Conservation (phyloP, 2,113 vertebrate species). For the Hippotragus niger region DNA sequence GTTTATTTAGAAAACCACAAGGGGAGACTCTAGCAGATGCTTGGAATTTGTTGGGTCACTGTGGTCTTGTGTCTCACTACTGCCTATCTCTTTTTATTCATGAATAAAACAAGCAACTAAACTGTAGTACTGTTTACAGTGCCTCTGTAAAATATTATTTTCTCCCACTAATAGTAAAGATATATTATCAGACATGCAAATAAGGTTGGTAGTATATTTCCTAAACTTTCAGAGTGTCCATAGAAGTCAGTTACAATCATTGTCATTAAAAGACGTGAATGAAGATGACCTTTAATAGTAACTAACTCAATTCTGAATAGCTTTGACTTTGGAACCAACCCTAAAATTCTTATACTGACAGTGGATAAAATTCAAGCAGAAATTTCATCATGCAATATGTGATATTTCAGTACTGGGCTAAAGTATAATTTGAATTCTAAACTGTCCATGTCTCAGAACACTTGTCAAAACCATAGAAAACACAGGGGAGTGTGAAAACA, state of each 20-base stretch:
- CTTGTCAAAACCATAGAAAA: background rate
- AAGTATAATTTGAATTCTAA: background rate
- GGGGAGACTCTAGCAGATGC: background rate
- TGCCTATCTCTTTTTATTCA: conserved; percentile 42
- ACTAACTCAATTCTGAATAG: background rate
- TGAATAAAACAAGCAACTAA: background rate
- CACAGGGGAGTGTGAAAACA: background rate
- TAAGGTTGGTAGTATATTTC: background rate
- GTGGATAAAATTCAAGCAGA: background rate
- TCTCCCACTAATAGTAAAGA: background rate
- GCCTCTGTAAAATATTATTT: background rate
- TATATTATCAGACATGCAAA: background rate
- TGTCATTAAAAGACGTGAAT: background rate
- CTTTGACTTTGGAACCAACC: background rate
- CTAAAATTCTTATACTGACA: background rate
- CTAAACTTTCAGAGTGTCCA: background rate
- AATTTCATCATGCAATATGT: background rate
- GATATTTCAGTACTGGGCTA: background rate
- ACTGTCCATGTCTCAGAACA: background rate
- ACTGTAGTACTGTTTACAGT: background rate
- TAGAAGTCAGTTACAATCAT: background rate
- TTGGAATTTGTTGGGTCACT: conserved; percentile 17
- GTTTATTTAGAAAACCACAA: conserved; percentile 39
- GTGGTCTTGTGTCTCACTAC: background rate
- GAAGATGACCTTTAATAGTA: background rate